These are phyloP conservation scores for Mesocricetus auratus DNA, from an alignment of 2,113 vertebrate genomes.

Conservation along the genomic window DNA sequence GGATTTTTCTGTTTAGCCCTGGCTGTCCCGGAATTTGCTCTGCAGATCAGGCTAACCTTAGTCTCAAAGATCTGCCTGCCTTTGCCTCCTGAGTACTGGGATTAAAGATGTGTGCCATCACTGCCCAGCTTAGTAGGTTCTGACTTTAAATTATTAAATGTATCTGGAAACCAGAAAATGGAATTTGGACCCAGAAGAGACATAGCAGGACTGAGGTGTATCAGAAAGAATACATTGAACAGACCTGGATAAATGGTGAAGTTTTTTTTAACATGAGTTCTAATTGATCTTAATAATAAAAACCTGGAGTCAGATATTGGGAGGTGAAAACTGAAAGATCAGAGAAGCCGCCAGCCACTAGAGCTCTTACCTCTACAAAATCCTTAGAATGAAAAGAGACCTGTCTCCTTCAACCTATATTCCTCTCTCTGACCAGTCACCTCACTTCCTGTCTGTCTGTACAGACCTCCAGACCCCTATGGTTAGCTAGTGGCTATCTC, in stretches of 20 bases:
- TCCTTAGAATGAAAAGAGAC: too few species aligned
- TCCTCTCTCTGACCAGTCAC: too few species aligned
- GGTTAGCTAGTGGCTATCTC: too few species aligned
- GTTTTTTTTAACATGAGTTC: too few species aligned
- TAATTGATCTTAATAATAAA: too few species aligned
- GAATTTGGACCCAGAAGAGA: conserved; percentile 22
- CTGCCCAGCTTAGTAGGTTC: conserved; percentile 17
- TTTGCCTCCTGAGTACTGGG: neutral
- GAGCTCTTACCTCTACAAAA: too few species aligned
- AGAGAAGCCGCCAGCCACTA: too few species aligned
- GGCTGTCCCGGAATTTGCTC: neutral
- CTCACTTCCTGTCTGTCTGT: too few species aligned
- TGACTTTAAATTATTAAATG: conserved; percentile 58
- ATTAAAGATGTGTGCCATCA: neutral
- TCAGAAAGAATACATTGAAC: conserved; percentile 51
- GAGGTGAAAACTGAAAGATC: too few species aligned
- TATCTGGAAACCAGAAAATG: conserved; percentile 60
- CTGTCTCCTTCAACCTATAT: too few species aligned
- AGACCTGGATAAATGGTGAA: neutral
- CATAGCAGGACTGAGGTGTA: neutral
- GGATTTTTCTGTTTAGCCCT: neutral
- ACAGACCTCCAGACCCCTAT: too few species aligned
- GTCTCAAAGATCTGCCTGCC: neutral
- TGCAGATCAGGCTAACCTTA: neutral
- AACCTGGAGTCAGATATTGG: too few species aligned